Evolutionary conservation across 2,113 vertebrate genomes (phyloP), one percentile per base, ranked within the genome.

Genomic region (Paradisaea rubra): DNA sequence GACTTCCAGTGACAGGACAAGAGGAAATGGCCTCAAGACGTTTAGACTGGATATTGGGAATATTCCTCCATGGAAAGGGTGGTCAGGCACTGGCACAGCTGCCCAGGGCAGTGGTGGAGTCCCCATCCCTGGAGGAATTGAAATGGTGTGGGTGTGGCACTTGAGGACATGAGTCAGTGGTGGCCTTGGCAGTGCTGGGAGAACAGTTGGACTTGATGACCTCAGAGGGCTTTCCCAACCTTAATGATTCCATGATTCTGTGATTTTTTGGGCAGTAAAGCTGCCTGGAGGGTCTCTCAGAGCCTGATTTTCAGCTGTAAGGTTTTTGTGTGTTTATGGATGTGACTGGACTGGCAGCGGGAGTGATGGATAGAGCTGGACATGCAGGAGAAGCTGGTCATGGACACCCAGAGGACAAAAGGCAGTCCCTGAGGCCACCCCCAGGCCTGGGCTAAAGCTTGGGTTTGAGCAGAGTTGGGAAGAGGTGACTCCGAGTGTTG

Each of bases 331-430:
- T 60, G 10, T 60, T 49, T 1, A 1, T 6, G 18, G 65, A 10
- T 35, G 15, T 49, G 47, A n/a, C 3, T 6, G 68, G 50, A 8
- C 9, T 27, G 41, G 59, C 35, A 53, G 64, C 14, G 16, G 15
- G 37, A 47, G 37, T 16, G 78, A 44, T 5, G 11, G 60, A 4
- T 15, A 24, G 59, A 87, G 64, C 30, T 64, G 64, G 79, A 47
- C 17, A 24, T 27, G 4, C 19, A 21, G 47, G 50, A 70, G 61
- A 53, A 60, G 37, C 45, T 13, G 28, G 10, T 56, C 3, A 0
- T 1, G 5, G 70, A 10, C 25, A 5, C 24, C 22, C 0, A 0
- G 35, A 59, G 54, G 52, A 65, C 21, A 44, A 41, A 35, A 20
- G 20, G 35, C 42, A 53, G 31, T 8, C 13, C 44, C 21, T 45